Conservation (phyloP, 2,888 invertebrate species). For the Furcula furcula region DNA sequence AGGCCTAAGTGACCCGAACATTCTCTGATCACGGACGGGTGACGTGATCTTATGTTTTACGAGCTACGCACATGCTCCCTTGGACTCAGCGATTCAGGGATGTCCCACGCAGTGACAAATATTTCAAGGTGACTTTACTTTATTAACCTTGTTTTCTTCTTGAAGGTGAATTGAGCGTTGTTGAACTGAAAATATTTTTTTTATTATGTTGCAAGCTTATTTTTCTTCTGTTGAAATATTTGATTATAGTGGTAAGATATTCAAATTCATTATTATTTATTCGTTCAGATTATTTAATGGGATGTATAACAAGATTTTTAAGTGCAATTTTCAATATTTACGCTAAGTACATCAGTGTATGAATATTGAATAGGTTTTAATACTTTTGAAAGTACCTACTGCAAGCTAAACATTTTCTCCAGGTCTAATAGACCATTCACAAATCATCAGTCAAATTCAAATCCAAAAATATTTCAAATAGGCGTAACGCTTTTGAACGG, state of each 20-base stretch:
- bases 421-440: too few relatives aligned
- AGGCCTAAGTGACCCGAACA: conserved; percentile 19
- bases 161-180: conserved; percentile 22
- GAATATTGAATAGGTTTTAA: too few relatives aligned
- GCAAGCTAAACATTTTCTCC: too few relatives aligned
- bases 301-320: too few relatives aligned
- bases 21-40: conserved; percentile 16
- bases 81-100: conserved; percentile 30
- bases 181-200: conserved; percentile 4
- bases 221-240: not conserved
- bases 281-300: too few relatives aligned
- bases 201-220: not conserved
- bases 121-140: conserved; percentile 38
- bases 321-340: too few relatives aligned
- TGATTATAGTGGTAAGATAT: not conserved
- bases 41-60: conserved; percentile 34
- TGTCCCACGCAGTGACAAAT: conserved; percentile 27
- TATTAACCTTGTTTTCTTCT: conserved; percentile 35
- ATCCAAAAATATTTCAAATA: too few relatives aligned
- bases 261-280: too few relatives aligned
- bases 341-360: too few relatives aligned
- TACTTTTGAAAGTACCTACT: too few relatives aligned
- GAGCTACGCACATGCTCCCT: conserved; percentile 38
- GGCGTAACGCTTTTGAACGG: too few relatives aligned
- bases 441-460: too few relatives aligned